Conservation (phyloP, 2,888 invertebrate species). For the Octonoba sinensis region DNA sequence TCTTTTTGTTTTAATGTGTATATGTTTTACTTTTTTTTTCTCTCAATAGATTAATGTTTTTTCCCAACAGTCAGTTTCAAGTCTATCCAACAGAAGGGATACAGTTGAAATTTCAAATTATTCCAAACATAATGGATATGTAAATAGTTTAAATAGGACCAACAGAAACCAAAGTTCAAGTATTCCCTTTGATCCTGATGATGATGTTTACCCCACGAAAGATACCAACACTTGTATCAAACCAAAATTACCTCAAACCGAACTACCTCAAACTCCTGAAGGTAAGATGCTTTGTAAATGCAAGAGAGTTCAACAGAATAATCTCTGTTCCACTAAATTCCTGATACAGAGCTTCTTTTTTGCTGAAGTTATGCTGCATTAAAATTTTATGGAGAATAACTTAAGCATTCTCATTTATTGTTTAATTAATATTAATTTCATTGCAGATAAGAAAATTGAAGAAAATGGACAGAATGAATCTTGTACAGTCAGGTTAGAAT, state of each 20-base stretch:
- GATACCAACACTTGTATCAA: constrained; percentile 30
- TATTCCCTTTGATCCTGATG: constrained; percentile 48
- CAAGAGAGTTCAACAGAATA: too few species aligned
- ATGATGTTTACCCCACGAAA: constrained; percentile 58
- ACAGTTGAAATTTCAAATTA: constrained; percentile 48
- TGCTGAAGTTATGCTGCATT: too few species aligned
- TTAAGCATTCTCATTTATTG: too few species aligned
- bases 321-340: too few species aligned
- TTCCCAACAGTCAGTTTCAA: not conserved
- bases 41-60: too few species aligned
- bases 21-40: too few species aligned
- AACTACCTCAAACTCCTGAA: not conserved
- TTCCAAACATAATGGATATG: constrained; percentile 42
- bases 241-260: not conserved
- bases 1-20: not conserved
- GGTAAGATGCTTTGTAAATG: too few species aligned
- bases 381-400: too few species aligned
- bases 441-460: not conserved
- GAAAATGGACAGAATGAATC: constrained; percentile 5
- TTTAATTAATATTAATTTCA: not conserved
- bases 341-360: too few species aligned
- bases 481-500: too few species aligned
- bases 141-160: constrained; percentile 25
- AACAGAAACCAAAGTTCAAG: constrained; percentile 29
- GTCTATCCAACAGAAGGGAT: constrained; percentile 38